Percentiles rank a stretch among this genome's conserved stretches.
Conservation (phyloP, 1,140 invertebrate species). For the Papilio machaon region DNA sequence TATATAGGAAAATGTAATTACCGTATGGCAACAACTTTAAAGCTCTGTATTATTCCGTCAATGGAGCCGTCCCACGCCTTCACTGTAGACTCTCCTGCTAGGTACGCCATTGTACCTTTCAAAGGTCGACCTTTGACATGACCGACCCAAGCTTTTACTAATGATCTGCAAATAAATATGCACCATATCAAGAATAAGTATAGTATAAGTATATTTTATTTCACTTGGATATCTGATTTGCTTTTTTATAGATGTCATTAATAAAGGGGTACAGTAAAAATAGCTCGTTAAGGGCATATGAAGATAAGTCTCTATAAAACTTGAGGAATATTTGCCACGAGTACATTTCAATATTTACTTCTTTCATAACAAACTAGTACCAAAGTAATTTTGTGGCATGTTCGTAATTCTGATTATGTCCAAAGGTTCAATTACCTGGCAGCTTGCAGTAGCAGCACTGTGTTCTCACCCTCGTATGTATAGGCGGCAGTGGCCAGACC, state of each 20-base stretch:
- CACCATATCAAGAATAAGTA: slow-evolving; percentile 25
- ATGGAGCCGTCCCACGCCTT: slow-evolving; percentile 84
- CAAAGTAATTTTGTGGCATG: not conserved
- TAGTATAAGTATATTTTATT: not conserved
- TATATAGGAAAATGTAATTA: slow-evolving; percentile 63
- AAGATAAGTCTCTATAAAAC: too few relatives aligned
- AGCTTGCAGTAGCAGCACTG: slow-evolving; percentile 93
- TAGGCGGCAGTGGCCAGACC: slow-evolving; percentile 90
- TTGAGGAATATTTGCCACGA: too few relatives aligned
- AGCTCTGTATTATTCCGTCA: slow-evolving; percentile 85
- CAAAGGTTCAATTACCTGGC: slow-evolving; percentile 83
- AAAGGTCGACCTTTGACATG: slow-evolving; percentile 81
- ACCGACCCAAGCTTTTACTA: slow-evolving; percentile 87
- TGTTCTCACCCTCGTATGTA: slow-evolving; percentile 98
- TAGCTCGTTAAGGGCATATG: too few relatives aligned
- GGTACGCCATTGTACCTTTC: slow-evolving; percentile 85
- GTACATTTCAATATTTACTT: too few relatives aligned
- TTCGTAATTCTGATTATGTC: not conserved
- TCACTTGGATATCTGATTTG: too few relatives aligned
- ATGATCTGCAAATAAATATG: slow-evolving; percentile 55
- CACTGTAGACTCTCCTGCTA: slow-evolving; percentile 71
- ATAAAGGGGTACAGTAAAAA: too few relatives aligned
- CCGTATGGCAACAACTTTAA: slow-evolving; percentile 87
- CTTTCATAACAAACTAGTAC: too few relatives aligned
- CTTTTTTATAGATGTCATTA: too few relatives aligned